phyloP scores from a whole-genome alignment of 1,140 invertebrate species.

The Ridgeia piscesae region DNA sequence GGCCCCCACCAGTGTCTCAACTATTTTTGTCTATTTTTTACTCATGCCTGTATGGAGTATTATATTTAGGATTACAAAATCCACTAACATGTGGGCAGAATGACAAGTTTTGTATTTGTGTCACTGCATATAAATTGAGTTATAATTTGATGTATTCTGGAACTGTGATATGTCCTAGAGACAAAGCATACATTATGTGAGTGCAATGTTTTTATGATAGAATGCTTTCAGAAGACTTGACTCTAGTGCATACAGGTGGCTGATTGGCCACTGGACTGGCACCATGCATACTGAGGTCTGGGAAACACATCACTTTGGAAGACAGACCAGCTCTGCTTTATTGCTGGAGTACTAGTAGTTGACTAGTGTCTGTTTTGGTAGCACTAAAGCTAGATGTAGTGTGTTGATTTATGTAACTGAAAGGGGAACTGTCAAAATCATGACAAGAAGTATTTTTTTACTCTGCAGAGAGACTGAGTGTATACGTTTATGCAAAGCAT shows the following conservation, averaged over 20 bases:
- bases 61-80: too few relatives aligned
- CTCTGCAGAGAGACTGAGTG: too few relatives aligned
- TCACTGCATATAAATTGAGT: neutral
- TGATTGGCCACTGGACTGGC: neutral
- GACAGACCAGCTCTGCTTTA: too few relatives aligned
- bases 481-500: too few relatives aligned
- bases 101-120: too few relatives aligned
- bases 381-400: neutral
- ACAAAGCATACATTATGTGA: neutral
- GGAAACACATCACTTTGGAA: neutral
- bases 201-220: neutral
- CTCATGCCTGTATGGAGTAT: too few relatives aligned
- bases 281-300: neutral
- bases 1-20: too few relatives aligned
- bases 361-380: too few relatives aligned
- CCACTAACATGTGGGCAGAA: too few relatives aligned
- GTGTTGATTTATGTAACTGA: neutral
- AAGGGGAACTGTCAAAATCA: neutral
- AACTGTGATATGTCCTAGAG: neutral
- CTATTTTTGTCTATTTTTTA: too few relatives aligned
- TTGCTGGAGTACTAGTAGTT: neutral
- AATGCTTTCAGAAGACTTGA: neutral
- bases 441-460: neutral
- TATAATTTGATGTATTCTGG: neutral
- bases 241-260: neutral